Conservation (phyloP, 2,888 invertebrate genomes). For the Pollenia griseotomentosa region DNA sequence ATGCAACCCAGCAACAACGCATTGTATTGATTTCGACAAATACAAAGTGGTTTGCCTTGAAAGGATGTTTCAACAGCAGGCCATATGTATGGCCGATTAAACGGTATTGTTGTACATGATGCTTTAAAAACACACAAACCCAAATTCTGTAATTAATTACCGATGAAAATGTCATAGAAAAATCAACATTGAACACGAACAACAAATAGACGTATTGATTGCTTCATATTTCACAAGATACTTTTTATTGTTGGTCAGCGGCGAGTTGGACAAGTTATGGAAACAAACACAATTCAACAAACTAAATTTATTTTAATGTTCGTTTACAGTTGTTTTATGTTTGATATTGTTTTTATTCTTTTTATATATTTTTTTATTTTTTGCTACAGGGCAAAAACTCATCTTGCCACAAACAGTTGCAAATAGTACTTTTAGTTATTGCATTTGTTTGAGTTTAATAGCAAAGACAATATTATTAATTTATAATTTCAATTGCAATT, state of each 20-base stretch:
- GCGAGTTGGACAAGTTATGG: slow-evolving; percentile 35
- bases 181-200: slow-evolving; percentile 2
- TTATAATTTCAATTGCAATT: slow-evolving; percentile 53
- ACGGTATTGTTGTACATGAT: slow-evolving; percentile 47
- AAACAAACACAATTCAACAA: neutral
- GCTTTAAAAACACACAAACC: neutral
- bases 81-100: slow-evolving; percentile 49
- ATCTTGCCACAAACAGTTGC: slow-evolving; percentile 38
- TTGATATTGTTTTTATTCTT: too few species aligned
- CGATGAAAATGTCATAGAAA: slow-evolving; percentile 50
- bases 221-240: slow-evolving; percentile 28
- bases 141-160: slow-evolving; percentile 60
- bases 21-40: slow-evolving; percentile 13
- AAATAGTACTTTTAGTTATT: neutral
- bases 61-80: slow-evolving; percentile 60
- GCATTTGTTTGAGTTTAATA: slow-evolving; percentile 14
- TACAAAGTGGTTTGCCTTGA: slow-evolving; percentile 66
- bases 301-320: slow-evolving; percentile 43
- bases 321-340: neutral
- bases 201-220: slow-evolving; percentile 43
- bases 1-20: neutral
- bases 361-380: neutral
- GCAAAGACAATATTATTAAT: slow-evolving; percentile 56
- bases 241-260: slow-evolving; percentile 23
- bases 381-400: neutral